Evolutionary conservation across 2,888 invertebrate genomes (phyloP), one percentile per base, ranked within the genome.

Genomic region (Pediacus dermestoides): DNA sequence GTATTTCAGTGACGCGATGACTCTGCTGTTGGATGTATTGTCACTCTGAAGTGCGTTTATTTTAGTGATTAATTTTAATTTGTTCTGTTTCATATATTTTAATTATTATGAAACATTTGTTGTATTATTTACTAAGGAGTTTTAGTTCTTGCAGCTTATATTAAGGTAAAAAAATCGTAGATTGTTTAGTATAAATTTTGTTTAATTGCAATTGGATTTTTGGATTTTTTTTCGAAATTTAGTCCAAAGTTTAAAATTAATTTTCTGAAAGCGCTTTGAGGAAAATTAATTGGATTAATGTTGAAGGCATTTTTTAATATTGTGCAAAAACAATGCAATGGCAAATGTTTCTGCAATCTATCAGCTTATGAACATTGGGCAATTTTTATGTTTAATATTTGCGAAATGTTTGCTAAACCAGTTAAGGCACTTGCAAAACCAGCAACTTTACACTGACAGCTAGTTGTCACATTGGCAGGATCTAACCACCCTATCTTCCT

Each of bases 1-100:
- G 37, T 37, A 34, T 16, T 36, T 35, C 44, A 53, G 53, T 52
- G 47, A 46, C 50, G 53, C 52, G 53, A 49, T 54, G 50, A 47
- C 46, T 37, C 9, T 41, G 34, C 38, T 43, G 30, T 46, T 44
- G 50, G 37, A 46, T 31, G 46, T 44, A 45, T 44, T 42, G 31
- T 37, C 32, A 12, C 30, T 30, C 33, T 37, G 31, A 32, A 27
- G 30, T 37, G 36, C 41, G 42, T 39, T 18, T 34, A 12, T 40
- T 30, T 36, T 37, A 22, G 32, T 41, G 39, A 30, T 39, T 39
- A 39, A 34, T 44, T 28, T 37, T 37, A 37, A 30, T 44, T 47
- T 46, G 28, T 26, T 39, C 38, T 41, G 37, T 35, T 48, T 44
- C 30, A 28, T 27, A 26, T 22, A 14, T 4, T 16, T 43, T 44